Evolutionary conservation across 2,888 invertebrate genomes (phyloP).

Genomic region (Geotrupes spiniger): DNA sequence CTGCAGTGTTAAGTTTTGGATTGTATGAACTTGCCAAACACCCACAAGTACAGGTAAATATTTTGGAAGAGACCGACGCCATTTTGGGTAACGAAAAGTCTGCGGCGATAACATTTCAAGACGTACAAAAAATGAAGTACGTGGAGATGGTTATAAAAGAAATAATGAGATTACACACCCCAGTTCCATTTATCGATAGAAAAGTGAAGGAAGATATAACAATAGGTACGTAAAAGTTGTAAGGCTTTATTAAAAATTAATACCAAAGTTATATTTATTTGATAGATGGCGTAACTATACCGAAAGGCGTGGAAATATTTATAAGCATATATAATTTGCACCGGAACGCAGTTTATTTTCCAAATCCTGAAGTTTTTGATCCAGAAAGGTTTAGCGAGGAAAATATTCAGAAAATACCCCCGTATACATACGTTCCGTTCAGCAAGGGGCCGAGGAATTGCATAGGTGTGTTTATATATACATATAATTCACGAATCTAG

Average conservation of each 20-base stretch:
- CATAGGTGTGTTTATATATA: constrained; percentile 15
- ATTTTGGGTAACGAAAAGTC: constrained; percentile 14
- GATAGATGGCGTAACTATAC: constrained; percentile 16
- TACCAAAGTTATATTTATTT: too few species aligned
- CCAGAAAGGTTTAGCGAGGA: constrained; percentile 20
- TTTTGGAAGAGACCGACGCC: constrained; percentile 33
- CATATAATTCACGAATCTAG: too few species aligned
- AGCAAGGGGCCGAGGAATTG: constrained; percentile 20
- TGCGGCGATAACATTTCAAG: constrained; percentile 8
- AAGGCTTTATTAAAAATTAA: too few species aligned
- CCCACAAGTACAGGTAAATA: constrained; percentile 48
- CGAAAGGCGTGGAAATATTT: constrained; percentile 14
- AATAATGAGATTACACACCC: constrained; percentile 10
- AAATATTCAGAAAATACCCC: constrained; percentile 11
- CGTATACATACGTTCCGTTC: constrained; percentile 19
- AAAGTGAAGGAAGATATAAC: too few species aligned
- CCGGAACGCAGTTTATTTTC: constrained; percentile 14
- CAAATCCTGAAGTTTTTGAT: constrained; percentile 18
- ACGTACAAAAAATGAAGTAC: constrained; percentile 15
- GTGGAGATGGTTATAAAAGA: constrained; percentile 18
- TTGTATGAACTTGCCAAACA: constrained; percentile 54
- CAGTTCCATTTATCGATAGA: too few species aligned
- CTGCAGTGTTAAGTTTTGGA: constrained; percentile 54
- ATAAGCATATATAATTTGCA: constrained; percentile 17
- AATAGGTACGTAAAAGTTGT: too few species aligned